Conservation (phyloP, 1,140 invertebrate species). For the Bursaphelenchus mucronatus region DNA sequence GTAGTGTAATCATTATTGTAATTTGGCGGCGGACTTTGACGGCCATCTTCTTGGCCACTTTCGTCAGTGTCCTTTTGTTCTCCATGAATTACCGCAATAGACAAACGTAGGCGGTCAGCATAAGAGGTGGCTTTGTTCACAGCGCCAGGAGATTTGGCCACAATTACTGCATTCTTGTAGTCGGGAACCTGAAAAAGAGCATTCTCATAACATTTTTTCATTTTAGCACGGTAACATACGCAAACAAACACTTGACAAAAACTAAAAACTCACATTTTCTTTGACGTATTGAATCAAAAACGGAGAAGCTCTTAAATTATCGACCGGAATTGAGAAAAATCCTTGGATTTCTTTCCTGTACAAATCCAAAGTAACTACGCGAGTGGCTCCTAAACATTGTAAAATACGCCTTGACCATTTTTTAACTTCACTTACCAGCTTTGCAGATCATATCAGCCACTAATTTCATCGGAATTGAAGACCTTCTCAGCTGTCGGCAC, state of each 20-base stretch:
- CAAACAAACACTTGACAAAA: too few relatives aligned
- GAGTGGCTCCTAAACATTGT: conserved; percentile 66
- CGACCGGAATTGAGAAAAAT: conserved; percentile 97
- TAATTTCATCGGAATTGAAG: conserved; percentile 90
- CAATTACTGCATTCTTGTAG: conserved; percentile 96
- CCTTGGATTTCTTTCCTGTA: conserved; percentile 99
- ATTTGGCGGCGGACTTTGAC: conserved; percentile 65
- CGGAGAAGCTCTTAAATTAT: conserved; percentile 93
- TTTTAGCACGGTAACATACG: too few relatives aligned
- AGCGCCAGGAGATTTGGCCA: conserved; percentile 91
- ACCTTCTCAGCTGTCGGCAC: conserved; percentile 95
- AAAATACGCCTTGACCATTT: too few relatives aligned
- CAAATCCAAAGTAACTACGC: conserved; percentile 96
- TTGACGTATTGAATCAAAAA: conserved; percentile 94
- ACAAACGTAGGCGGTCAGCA: conserved; percentile 79
- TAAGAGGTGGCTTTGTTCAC: conserved; percentile 97
- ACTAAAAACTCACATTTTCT: conserved; percentile 60
- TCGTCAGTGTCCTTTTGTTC: conserved; percentile 69
- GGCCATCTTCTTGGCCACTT: conserved; percentile 61
- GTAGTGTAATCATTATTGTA: too few relatives aligned
- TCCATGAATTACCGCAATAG: conserved; percentile 94
- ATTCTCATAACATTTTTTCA: too few relatives aligned
- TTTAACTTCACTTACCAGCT: conserved; percentile 67
- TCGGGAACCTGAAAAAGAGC: conserved; percentile 75
- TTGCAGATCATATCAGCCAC: conserved; percentile 92